Percentiles rank a stretch among this genome's conserved stretches.
phyloP scores from a whole-genome alignment of 2,113 vertebrate species.

The Eira barbara region DNA sequence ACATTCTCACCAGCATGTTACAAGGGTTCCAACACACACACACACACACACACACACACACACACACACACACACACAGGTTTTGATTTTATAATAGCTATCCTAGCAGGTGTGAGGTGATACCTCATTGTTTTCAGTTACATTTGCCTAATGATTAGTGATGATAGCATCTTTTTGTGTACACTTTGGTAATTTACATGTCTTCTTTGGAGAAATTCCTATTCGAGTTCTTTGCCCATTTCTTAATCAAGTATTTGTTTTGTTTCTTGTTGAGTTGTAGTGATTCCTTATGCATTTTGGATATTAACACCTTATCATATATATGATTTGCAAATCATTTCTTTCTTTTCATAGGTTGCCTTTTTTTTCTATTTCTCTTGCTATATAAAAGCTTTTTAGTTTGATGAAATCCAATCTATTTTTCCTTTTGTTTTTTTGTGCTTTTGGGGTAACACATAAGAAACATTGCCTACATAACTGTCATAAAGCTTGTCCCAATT shows the following conservation, averaged over 20 bases:
- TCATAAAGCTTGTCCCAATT: neutral
- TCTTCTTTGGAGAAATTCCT: neutral
- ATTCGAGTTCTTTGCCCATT: neutral
- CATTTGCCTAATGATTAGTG: neutral
- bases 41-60: neutral
- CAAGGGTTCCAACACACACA: neutral
- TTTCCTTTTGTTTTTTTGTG: neutral
- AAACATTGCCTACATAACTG: neutral
- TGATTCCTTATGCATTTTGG: neutral
- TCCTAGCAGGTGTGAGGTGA: neutral
- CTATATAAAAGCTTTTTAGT: neutral
- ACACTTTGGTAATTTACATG: neutral
- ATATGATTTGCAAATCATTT: neutral
- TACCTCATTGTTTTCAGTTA: neutral
- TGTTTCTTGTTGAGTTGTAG: neutral
- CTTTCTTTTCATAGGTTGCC: neutral
- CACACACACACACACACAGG: neutral
- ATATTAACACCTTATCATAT: neutral
- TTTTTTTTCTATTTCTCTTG: neutral
- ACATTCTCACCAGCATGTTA: neutral
- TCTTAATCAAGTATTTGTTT: neutral
- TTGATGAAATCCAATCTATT: neutral
- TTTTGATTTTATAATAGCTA: neutral
- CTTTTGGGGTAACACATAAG: neutral
- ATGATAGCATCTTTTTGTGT: neutral